Percentiles rank a stretch among this genome's conserved stretches.
Conservation (phyloP, 2,797 vertebrate species). For the Cyprinodon diabolis region DNA sequence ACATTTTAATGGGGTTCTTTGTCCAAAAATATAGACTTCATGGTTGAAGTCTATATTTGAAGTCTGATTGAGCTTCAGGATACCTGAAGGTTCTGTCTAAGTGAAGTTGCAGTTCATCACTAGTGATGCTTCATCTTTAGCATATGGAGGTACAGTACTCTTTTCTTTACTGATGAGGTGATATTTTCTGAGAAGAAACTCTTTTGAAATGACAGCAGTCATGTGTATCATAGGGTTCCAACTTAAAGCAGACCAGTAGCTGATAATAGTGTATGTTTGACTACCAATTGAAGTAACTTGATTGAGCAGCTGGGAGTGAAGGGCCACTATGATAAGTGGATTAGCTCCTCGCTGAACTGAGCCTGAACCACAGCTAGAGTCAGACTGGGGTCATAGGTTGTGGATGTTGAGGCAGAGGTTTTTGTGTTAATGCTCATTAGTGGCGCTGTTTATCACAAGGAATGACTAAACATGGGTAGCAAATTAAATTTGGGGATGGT, state of each 20-base stretch:
- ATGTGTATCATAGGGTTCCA: slow-evolving; percentile 25
- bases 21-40: neutral
- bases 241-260: slow-evolving; percentile 18
- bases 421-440: slow-evolving; percentile 45
- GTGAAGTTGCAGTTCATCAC: neutral
- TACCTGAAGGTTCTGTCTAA: neutral
- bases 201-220: slow-evolving; percentile 9
- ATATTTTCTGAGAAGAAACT: slow-evolving; percentile 5
- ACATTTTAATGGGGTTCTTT: neutral
- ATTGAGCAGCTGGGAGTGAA: slow-evolving; percentile 51
- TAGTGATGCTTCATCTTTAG: neutral
- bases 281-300: slow-evolving; percentile 59
- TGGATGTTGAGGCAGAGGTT: slow-evolving; percentile 31
- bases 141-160: neutral
- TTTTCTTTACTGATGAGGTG: neutral
- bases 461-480: slow-evolving; percentile 49
- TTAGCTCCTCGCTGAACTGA: slow-evolving; percentile 63
- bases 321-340: slow-evolving; percentile 58
- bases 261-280: slow-evolving; percentile 39
- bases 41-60: neutral
- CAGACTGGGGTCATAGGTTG: slow-evolving; percentile 59
- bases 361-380: slow-evolving; percentile 56
- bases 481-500: slow-evolving; percentile 39
- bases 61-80: neutral
- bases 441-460: slow-evolving; percentile 21